Evolutionary conservation across 2,797 vertebrate genomes (phyloP), one percentile per base, ranked within the genome.

Genomic region (Cottoperca gobio): DNA sequence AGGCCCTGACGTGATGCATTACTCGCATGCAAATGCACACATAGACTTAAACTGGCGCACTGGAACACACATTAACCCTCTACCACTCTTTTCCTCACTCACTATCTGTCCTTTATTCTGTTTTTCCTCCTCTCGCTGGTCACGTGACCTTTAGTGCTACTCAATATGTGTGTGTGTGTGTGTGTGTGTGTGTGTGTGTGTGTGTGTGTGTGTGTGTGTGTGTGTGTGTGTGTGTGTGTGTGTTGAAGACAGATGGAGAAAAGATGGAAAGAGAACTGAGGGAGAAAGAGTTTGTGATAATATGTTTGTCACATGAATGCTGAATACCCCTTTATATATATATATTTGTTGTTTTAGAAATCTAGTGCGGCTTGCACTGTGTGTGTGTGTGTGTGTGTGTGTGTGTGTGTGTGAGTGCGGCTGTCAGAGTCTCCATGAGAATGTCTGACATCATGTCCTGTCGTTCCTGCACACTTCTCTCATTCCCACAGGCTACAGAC

Each of bases 381-480:
- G 54, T 64, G 72, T 52, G 39, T 58, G 69, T 55, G n/a, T 65
- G 49, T 62, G 59, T 59, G 62, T 39, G 62, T n/a, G 35, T 57
- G 12, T 8, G 19, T 19, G 16, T 23, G 50, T 55, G 40, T 19
- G 62, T 76, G 6, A 6, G 3, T 9, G 53, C 23, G 2, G 50
- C 76, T 12, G 50, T 77, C 55, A 65, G 46, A 68, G 33, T 78
- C 66, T 83, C 77, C 68, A 66, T 73, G 82, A 78, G 83, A 86
- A 59, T 77, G 46, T 72, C 71, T 84, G 73, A 81, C 84, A 87
- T 92, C 76, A 93, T 86, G 88, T 93, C 91, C 92, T 93, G 90
- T 88, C 82, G 78, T 1, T 79, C 77, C 92, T 86, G 85, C 82
- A 88, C 87, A 82, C 70, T 86, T 67, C 76, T 84, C 81, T 81